Evolutionary conservation across 1,140 invertebrate species (phyloP), one percentile per base, ranked within the genome.

Genomic region (Planococcus citri): DNA sequence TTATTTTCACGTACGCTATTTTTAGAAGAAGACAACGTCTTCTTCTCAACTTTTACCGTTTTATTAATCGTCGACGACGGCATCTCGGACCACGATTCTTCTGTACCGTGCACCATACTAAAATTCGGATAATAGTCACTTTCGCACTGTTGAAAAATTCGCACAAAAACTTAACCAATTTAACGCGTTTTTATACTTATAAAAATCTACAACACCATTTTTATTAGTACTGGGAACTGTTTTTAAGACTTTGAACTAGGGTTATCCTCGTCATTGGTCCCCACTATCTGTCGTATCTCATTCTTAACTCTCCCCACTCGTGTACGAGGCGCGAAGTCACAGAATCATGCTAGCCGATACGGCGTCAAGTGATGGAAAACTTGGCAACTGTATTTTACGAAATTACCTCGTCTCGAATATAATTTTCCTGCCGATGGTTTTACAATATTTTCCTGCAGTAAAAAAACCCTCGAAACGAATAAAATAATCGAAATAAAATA

Each of bases 211-310:
- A 64, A 64, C 60, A 64, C 60, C 60, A 64, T 64, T 64, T 64
- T 64, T n/a, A n/a, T n/a, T n/a, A n/a, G 12, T 33, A 64, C 60
- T 64, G 60, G 20, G 60, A 64, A 64, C 60, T 25, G 60, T 64
- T 64, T 64, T 64, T 64, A 64, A 64, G 60, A 64, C 60, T 64
- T 64, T 64, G 60, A 64, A 64, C 60, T 64, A 64, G 51, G 51
- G 51, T 25, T 64, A 64, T 64, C 60, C 60, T 64, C 60, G 60
- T 64, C 60, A 64, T 25, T 64, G 60, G 60, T 64, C 60, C 60
- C 60, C 60, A 64, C 60, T 64, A 64, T 64, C 60, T 64, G 8
- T 51, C 41, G 41, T 51, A 51, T 25, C 60, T 64, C 60, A 64
- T 64, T 64, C 60, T 64, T 64, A 64, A 64, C 60, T 25, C 60